Evolutionary conservation across 2,113 vertebrate species (phyloP), one percentile per base, ranked within the genome.

Genomic region (Eretmodus cyanostictus): DNA sequence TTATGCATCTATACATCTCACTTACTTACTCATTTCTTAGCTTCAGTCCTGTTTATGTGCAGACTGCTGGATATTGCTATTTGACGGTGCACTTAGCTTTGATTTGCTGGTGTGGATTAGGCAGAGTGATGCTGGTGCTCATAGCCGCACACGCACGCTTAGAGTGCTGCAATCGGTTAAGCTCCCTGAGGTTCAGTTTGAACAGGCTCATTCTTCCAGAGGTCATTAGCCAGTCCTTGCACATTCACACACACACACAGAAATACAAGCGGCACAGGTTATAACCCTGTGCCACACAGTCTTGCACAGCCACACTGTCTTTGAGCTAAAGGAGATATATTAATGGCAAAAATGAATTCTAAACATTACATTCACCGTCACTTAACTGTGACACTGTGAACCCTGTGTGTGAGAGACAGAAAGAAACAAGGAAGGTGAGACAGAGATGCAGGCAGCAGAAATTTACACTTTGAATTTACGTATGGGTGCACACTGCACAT

Each of bases 151-250:
- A n/a, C 13, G 71, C 61, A 84, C 13, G 29, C 80, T 49, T 36
- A 68, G 22, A 82, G 38, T 31, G 24, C 84, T 24, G 83, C 73
- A 83, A 92, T 89, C n/a, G 61, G 63, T 92, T 63, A 51, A 89
- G 91, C 93, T 94, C 94, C 96, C 95, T 11, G 76, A 89, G 93
- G 94, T 94, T 95, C 85, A 73, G 76, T 89, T 90, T 88, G 87
- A 95, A 93, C 94, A 87, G 91, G 82, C 94, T 95, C 92, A 92
- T 94, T 87, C 90, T 90, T 94, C 86, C 83, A 94, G 86, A 93
- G 92, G 91, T 91, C 92, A 95, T 96, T 96, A 95, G 80, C 19
- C 27, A 89, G 86, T 86, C 80, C 11, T 82, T 36, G 45, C 79
- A 51, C 81, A 81, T 22, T 22, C 66, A 79, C 38, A 31, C 36